Evolutionary conservation across 2,113 vertebrate species (phyloP), one percentile per base, ranked within the genome.

Genomic region (Lynx canadensis): DNA sequence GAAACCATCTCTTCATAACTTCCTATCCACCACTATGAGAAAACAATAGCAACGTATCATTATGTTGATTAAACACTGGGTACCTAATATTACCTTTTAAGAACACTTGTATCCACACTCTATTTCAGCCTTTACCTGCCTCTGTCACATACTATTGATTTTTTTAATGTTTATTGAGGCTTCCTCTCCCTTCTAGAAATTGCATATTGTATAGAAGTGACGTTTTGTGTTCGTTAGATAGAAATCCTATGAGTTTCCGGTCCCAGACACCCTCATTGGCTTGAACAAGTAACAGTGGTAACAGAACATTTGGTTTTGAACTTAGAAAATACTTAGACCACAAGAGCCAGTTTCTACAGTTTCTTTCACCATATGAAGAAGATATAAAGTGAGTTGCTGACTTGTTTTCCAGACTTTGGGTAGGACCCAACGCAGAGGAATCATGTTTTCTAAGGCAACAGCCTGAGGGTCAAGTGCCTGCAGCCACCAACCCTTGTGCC

Each of bases 211-310:
- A 23, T 80, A 65, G 78, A 95, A 80, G 76, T 80, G 69, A 60
- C 38, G 41, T 88, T 88, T 69, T 52, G 63, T 3, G 3, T 76
- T 93, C 76, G 69, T 88, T 81, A 55, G 80, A 81, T 27, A 96
- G 45, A 55, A 55, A 80, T 31, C n/a, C 55, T 13, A 50, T 79
- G 41, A 76, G 63, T 86, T 85, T 81, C 78, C 6, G 15, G 41
- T 50, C 50, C 38, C 82, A 78, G 76, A 89, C 29, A 66, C 33
- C 19, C 41, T 96, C 9, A 60, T 41, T 86, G 73, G 36, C 79
- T 33, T 87, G n/a, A 95, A 97, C 80, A 84, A 92, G 65, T n/a
- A 85, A 91, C 76, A 48, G 50, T 48, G 21, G 63, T 48, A 91
- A 71, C 36, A 66, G 82, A 85, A 80, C 38, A 57, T 41, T 93